These are phyloP conservation scores for Ectemnius lituratus DNA, from an alignment of 2,888 invertebrate genomes.

Conservation along the genomic window DNA sequence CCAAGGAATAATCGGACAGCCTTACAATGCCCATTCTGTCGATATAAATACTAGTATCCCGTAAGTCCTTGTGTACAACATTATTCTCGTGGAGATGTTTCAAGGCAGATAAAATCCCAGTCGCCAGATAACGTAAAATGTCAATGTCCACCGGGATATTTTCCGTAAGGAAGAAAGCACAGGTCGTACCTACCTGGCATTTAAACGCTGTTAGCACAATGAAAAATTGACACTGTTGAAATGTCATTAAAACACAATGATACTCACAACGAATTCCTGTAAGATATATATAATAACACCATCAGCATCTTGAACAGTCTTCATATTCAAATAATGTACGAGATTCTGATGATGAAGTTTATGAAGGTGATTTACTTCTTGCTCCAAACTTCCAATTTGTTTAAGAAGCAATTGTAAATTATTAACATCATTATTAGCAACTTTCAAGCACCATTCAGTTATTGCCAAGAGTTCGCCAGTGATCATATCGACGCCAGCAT, in stretches of 20 bases:
- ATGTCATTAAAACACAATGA: background rate
- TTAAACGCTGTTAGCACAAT: background rate
- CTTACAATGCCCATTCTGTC: constrained; percentile 82
- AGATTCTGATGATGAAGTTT: constrained; percentile 86
- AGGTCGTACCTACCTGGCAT: constrained; percentile 73
- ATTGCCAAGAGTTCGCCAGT: constrained; percentile 86
- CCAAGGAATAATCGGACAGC: constrained; percentile 85
- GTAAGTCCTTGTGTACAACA: constrained; percentile 90
- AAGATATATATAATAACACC: constrained; percentile 84
- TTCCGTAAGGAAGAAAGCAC: constrained; percentile 79
- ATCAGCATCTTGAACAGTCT: constrained; percentile 82
- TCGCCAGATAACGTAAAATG: constrained; percentile 83
- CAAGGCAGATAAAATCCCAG: constrained; percentile 86
- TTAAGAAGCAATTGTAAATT: constrained; percentile 78
- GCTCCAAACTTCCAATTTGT: constrained; percentile 85
- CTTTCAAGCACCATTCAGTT: constrained; percentile 86
- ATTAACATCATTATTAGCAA: constrained; percentile 47
- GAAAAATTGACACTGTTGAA: background rate
- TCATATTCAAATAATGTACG: constrained; percentile 87
- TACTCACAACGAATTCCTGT: constrained; percentile 83
- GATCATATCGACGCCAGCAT: constrained; percentile 86
- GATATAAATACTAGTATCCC: constrained; percentile 86
- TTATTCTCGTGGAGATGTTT: constrained; percentile 89
- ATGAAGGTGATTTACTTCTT: constrained; percentile 86
- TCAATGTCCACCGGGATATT: constrained; percentile 79